Evolutionary conservation across 2,113 vertebrate species (phyloP), one percentile per base, ranked within the genome.

Genomic region (Istiophorus platypterus): DNA sequence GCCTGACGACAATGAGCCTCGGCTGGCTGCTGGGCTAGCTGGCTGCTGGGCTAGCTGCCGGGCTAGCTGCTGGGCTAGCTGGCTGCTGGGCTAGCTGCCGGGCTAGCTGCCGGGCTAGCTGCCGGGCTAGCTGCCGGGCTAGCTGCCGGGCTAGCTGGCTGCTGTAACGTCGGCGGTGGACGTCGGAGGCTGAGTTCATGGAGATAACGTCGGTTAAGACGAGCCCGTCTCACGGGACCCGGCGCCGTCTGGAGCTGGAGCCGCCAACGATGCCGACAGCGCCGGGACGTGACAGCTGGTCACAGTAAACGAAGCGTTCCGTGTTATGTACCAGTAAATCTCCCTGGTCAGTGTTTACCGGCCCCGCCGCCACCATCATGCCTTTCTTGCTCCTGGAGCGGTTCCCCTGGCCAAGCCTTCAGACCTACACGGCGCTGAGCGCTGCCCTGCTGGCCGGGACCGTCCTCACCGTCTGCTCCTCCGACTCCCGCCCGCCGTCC

Each of bases 361-460:
- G 5, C 24, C 62, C 62, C 6, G 15, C 37, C 49, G 3, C 22
- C 51, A 1, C 34, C 51, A 49, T 3, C 57, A 61, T 62, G 67
- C 49, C 49, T 9, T 17, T 56, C 49, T 5, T 24, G 49, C 2
- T 69, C 20, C 67, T 54, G 47, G 67, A 69, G 31, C 67, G 64
- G 27, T 17, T 54, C 26, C 67, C 67, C 6, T 69, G 67, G 67
- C 49, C 67, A 49, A 69, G 29, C 17, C 12, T 69, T 1, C 66
- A 37, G 27, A 69, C 27, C 0, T 51, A 69, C 66, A 37, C 66
- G 47, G 66, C 47, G 29, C 29, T 69, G 29, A 69, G 66, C 22
- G 66, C 22, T 5, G 66, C 20, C 3, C 66, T 69, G 66, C 66
- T 69, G 20, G 29, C 13, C 49, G 49, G 66, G 18, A 52, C 66